phyloP scores from a whole-genome alignment of 1,140 invertebrate species.

The Eupeodes corollae region DNA sequence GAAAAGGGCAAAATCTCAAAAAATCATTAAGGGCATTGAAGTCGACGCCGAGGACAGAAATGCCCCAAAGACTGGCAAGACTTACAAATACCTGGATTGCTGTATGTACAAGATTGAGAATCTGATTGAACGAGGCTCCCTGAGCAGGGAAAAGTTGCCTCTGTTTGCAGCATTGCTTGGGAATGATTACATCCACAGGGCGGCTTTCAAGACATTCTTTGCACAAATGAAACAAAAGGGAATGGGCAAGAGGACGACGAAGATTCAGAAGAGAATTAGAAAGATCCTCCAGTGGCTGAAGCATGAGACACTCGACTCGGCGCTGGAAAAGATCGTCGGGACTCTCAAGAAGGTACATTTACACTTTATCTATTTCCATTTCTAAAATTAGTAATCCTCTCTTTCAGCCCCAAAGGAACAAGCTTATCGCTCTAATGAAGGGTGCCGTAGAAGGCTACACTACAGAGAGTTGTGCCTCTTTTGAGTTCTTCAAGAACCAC shows the following conservation, averaged over 20 bases:
- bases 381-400: too few species aligned
- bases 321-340: constrained; percentile 52
- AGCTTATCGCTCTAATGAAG: constrained; percentile 45
- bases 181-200: constrained; percentile 72
- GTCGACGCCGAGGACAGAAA: constrained; percentile 1
- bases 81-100: constrained; percentile 45
- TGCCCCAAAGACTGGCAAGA: constrained; percentile 7
- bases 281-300: constrained; percentile 61
- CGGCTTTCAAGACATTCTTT: constrained; percentile 59
- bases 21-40: constrained; percentile 17
- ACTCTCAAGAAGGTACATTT: constrained; percentile 41
- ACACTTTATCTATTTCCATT: too few species aligned
- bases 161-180: constrained; percentile 70
- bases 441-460: constrained; percentile 51
- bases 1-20: constrained; percentile 24
- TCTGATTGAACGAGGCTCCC: constrained; percentile 50
- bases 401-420: constrained; percentile 37
- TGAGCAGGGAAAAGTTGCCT: constrained; percentile 56
- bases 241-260: constrained; percentile 47
- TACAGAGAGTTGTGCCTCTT: constrained; percentile 42
- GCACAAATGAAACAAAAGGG: constrained; percentile 14
- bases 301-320: constrained; percentile 54
- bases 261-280: constrained; percentile 52
- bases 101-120: constrained; percentile 61
- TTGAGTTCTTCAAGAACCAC: constrained; percentile 43